phyloP scores from a whole-genome alignment of 2,113 vertebrate genomes.

The Protobothrops mucrosquamatus region DNA sequence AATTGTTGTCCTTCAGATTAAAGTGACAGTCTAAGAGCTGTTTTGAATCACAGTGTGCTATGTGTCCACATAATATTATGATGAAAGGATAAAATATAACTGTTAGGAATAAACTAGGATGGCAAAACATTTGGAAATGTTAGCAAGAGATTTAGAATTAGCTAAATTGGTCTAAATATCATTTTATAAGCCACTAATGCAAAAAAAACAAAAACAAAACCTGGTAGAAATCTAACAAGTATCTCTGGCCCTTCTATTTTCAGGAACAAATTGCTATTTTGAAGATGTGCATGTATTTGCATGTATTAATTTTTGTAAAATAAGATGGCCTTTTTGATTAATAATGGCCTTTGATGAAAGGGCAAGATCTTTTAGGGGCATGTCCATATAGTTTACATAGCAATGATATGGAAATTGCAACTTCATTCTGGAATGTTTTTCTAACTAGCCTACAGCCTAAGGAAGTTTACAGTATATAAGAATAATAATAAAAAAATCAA shows the following conservation, averaged over 20 bases:
- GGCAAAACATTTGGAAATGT: neutral
- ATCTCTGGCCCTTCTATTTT: neutral
- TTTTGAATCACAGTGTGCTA: neutral
- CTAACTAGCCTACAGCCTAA: neutral
- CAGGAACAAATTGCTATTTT: neutral
- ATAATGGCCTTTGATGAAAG: neutral
- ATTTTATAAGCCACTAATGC: neutral
- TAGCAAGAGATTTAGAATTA: neutral
- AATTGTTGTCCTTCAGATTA: neutral
- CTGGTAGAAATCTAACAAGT: neutral
- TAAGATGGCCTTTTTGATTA: neutral
- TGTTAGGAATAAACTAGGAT: neutral
- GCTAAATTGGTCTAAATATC: neutral
- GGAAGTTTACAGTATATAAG: neutral
- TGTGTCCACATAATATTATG: neutral
- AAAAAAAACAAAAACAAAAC: neutral
- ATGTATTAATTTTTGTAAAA: neutral
- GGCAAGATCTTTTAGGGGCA: neutral
- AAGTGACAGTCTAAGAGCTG: neutral
- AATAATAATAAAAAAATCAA: neutral
- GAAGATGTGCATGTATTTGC: neutral
- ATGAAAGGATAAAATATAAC: constrained; percentile 4
- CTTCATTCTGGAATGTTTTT: neutral
- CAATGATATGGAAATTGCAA: neutral
- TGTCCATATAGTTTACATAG: neutral